phyloP scores from a whole-genome alignment of 2,113 vertebrate species.

The Neodon shergylaensis region DNA sequence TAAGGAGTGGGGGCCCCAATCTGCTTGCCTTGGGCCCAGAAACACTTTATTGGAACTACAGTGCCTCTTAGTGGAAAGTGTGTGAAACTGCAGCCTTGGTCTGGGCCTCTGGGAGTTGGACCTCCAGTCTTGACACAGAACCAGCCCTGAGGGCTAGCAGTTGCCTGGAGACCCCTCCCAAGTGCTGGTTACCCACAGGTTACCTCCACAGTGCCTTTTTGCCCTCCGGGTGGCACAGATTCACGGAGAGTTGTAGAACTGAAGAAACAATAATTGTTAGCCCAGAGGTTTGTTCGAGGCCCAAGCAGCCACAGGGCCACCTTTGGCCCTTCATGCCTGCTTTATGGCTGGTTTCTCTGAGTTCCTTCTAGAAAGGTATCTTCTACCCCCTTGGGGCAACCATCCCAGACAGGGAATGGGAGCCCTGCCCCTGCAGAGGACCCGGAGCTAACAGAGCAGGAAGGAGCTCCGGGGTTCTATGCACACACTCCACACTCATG shows the following conservation, averaged over 20 bases:
- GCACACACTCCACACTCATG: not conserved
- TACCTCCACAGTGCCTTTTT: not conserved
- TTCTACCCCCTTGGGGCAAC: not conserved
- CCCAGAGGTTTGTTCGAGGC: not conserved
- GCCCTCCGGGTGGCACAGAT: not conserved
- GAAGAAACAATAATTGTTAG: not conserved
- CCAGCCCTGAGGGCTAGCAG: not conserved
- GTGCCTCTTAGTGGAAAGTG: slow-evolving; percentile 71
- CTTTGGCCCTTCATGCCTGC: not conserved
- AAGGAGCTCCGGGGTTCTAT: not conserved
- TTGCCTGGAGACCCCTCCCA: not conserved
- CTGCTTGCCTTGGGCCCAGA: not conserved
- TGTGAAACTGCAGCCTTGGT: slow-evolving; percentile 55
- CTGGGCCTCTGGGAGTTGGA: not conserved
- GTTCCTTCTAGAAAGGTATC: fast-evolving
- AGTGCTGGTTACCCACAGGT: not conserved
- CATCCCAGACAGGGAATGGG: not conserved
- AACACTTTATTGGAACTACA: slow-evolving; percentile 57
- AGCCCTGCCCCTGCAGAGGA: not conserved
- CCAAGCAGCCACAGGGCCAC: not conserved
- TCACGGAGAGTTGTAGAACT: not conserved
- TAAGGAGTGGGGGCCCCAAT: not conserved
- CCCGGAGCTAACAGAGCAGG: not conserved
- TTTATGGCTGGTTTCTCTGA: not conserved
- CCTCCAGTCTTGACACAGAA: not conserved